Evolutionary conservation across 2,113 vertebrate species (phyloP).

Genomic region (Tragulus kanchil): DNA sequence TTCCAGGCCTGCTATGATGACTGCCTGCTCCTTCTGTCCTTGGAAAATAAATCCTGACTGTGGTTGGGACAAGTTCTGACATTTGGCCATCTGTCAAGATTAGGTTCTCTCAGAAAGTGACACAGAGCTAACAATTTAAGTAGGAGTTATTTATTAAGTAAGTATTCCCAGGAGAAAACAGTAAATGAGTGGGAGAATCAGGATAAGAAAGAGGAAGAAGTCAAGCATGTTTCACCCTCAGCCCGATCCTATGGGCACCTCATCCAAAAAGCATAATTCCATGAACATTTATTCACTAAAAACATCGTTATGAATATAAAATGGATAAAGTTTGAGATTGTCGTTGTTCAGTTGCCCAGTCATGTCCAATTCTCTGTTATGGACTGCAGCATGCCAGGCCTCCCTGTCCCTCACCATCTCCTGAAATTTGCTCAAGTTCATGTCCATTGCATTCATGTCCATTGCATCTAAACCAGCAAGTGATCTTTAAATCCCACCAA

Average conservation of each 20-base stretch:
- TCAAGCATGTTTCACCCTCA: neutral
- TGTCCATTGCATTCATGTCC: too few relatives aligned
- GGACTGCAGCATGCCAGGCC: too few relatives aligned
- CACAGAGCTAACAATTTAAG: constrained; percentile 60
- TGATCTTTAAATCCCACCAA: neutral
- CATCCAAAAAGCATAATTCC: neutral
- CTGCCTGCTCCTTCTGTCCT: neutral
- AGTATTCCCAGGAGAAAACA: neutral
- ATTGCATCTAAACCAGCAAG: neutral
- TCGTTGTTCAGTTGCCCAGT: too few relatives aligned
- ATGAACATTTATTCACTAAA: neutral
- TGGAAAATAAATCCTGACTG: constrained; percentile 61
- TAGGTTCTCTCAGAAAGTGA: constrained; percentile 51
- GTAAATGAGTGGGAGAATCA: neutral
- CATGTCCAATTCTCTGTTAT: too few relatives aligned
- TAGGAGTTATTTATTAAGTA: constrained; percentile 62
- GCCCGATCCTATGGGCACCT: neutral
- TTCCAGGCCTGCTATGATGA: neutral
- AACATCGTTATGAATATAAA: neutral
- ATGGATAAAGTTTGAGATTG: neutral
- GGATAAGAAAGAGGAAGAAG: neutral
- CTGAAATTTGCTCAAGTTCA: too few relatives aligned
- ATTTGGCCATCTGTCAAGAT: constrained; percentile 60
- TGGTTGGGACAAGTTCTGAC: constrained; percentile 62
- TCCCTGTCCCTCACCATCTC: too few relatives aligned